These are phyloP conservation scores for Nothura maculosa DNA, from an alignment of 2,797 vertebrate genomes.

Conservation along the genomic window DNA sequence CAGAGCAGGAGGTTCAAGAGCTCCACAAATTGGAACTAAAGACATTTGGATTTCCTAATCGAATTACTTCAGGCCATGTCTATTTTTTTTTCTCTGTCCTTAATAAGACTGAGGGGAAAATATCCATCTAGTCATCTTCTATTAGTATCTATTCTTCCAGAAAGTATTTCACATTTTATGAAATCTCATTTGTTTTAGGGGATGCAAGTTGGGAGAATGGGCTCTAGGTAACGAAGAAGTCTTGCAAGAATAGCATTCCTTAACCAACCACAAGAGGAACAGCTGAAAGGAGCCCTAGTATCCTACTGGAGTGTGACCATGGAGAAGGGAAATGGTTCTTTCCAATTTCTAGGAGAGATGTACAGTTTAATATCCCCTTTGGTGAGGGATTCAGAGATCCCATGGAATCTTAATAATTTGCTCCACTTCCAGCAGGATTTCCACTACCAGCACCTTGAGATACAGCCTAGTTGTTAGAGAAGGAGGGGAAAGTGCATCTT, in stretches of 20 bases:
- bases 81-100: neutral
- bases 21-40: neutral
- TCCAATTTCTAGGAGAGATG: neutral
- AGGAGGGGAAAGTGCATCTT: neutral
- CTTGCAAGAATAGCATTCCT: neutral
- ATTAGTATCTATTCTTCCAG: neutral
- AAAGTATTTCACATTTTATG: neutral
- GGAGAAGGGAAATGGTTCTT: neutral
- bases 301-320: rapidly evolving
- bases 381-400: neutral
- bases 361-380: neutral
- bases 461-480: neutral
- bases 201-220: too few relatives aligned
- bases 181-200: neutral
- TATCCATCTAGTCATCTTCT: neutral
- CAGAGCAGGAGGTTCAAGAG: neutral
- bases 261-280: neutral
- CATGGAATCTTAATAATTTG: neutral
- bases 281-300: neutral
- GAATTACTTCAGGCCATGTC: neutral
- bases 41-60: neutral
- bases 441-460: neutral
- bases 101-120: neutral
- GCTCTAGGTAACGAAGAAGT: neutral
- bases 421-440: neutral